Evolutionary conservation across 2,797 vertebrate species (phyloP).

Genomic region (Rallus crepitans): DNA sequence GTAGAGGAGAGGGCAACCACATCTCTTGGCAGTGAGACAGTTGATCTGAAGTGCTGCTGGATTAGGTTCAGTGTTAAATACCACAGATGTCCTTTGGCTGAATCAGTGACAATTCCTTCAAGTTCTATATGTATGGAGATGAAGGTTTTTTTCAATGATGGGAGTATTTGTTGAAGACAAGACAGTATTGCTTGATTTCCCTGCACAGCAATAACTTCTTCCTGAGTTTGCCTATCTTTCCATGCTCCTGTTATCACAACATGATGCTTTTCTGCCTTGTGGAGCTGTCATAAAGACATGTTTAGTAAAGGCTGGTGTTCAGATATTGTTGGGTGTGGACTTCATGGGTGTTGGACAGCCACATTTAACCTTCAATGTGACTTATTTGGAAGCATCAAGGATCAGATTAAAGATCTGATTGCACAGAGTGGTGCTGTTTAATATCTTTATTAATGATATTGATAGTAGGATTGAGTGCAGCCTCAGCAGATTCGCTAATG

Average conservation of each 20-base stretch:
- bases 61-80: background rate
- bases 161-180: background rate
- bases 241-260: background rate
- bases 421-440: no score
- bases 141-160: background rate
- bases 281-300: background rate
- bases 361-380: background rate
- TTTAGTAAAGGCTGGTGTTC: background rate
- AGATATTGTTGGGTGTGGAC: fast-evolving
- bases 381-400: background rate
- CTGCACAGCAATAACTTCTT: fast-evolving
- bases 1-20: background rate
- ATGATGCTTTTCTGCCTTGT: background rate
- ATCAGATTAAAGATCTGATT: background rate
- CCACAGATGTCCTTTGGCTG: background rate
- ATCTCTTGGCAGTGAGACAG: background rate
- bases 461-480: no score
- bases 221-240: background rate
- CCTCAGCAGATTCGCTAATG: no score
- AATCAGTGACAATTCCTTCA: background rate
- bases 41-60: background rate
- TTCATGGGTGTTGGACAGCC: background rate
- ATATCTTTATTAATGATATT: no score
- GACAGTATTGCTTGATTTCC: background rate
- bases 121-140: background rate